Base-by-base conservation (phyloP, 2,113 vertebrate species). In the Empidonax alnorum region DNA sequence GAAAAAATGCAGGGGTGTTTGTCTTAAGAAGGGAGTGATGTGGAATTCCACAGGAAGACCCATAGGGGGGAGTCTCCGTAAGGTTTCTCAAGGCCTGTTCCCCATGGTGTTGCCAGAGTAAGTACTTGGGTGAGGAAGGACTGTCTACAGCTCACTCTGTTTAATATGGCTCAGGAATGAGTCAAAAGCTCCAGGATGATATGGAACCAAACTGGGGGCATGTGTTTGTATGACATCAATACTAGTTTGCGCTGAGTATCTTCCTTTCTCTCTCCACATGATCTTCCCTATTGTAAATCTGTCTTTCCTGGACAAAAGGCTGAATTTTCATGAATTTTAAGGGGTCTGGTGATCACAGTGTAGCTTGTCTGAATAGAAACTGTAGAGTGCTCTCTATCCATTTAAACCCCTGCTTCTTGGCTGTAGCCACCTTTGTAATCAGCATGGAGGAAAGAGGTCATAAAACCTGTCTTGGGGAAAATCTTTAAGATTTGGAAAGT, bases 181-280 rank as follows among this genome's bases (percentile, higher is more conserved):
- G 9, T 39, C 44, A 69, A 52, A 31, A 18, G 7, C 33, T 93
- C 23, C 30, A 33, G 41, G 33, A 77, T n/a, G 44, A 39, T 18
- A 41, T 41, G 20, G 44, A 76, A 37, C 44, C 31, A n/a, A 9
- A 19, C n/a, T 17, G 9, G 3, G 5, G 25, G 1, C 53, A 50
- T 46, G 13, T 42, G 41, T 35, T 50, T 53, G 14, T 42, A 5
- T 37, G 27, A 17, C 24, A 71, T 10, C 0, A 0, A 19, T 71
- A 11, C 9, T 14, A 33, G 15, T 71, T 52, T 74, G 35, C 75
- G 71, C 37, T 20, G 33, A 47, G 8, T 58, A 66, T 16, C 2
- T 74, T 91, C 15, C 61, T 73, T 77, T 78, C 17, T 76, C 17
- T 76, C 25, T 74, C 59, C 1, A 4, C 47, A 6, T 8, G 7